Percentiles rank a stretch among this genome's conserved stretches.
Conservation (phyloP, 2,113 vertebrate genomes). For the Oplegnathus fasciatus region DNA sequence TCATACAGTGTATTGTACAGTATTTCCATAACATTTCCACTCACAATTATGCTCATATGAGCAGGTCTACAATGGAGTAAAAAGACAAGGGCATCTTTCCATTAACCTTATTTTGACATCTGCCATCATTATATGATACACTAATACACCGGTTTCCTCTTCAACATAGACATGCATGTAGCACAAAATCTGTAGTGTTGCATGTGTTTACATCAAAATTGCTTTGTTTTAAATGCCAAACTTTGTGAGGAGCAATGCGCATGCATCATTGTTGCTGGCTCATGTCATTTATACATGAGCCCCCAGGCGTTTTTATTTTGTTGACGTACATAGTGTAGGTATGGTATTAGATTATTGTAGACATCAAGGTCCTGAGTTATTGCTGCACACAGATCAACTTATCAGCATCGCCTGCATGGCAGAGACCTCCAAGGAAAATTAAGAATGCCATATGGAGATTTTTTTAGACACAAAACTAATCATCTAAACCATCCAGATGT, state of each 20-base stretch:
- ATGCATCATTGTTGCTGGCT: constrained; percentile 19
- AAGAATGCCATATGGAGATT: not conserved
- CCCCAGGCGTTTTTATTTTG: constrained; percentile 2
- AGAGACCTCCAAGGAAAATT: constrained; percentile 9
- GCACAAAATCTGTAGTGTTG: not conserved
- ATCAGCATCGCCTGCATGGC: not conserved
- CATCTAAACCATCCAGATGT: constrained; percentile 34
- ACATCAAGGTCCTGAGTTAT: constrained; percentile 26
- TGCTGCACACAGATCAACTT: constrained; percentile 23
- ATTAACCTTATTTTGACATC: constrained; percentile 17
- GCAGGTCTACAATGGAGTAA: not conserved
- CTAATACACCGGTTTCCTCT: not conserved
- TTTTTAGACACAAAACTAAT: constrained; percentile 30
- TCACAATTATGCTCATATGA: not conserved
- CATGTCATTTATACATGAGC: constrained; percentile 38
- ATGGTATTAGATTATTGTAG: constrained; percentile 24
- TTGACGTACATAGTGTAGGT: constrained; percentile 13
- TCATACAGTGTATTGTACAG: not conserved
- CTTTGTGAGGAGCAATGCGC: no score
- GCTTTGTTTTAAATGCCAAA: no score
- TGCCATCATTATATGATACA: not conserved
- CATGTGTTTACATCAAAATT: constrained; percentile 8
- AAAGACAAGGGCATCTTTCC: constrained; percentile 6
- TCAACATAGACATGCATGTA: constrained; percentile 1
- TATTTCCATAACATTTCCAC: constrained; percentile 9